Percentiles rank a stretch among this genome's conserved stretches.
Conservation (phyloP, 2,113 vertebrate species). For the Aspiorhynchus laticeps region DNA sequence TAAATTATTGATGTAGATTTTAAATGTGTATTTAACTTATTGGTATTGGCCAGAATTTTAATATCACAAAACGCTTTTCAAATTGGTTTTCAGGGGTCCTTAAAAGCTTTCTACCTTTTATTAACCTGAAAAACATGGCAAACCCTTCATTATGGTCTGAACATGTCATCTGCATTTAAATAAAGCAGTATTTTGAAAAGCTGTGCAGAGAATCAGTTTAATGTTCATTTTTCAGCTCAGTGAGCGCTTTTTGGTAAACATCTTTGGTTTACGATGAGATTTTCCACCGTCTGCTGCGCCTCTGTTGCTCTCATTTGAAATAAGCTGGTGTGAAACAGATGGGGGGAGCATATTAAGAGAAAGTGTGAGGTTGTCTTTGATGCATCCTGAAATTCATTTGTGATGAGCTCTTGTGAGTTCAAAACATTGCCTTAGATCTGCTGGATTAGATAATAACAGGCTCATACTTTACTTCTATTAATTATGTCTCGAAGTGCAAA, state of each 20-base stretch:
- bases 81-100: background rate
- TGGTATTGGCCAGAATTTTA: no score
- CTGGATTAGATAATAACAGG: background rate
- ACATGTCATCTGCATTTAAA: background rate
- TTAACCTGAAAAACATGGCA: background rate
- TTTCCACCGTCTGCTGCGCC: conserved; percentile 17
- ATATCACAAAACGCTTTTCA: no score
- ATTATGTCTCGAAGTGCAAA: background rate
- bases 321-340: conserved; percentile 14
- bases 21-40: no score
- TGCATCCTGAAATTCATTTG: background rate
- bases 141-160: background rate
- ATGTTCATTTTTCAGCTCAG: conserved; percentile 31
- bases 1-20: no score
- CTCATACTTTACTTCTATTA: background rate
- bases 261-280: conserved; percentile 7
- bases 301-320: conserved; percentile 6
- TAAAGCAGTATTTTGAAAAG: conserved; percentile 13
- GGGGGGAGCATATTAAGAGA: background rate
- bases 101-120: no score
- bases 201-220: background rate
- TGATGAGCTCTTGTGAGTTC: background rate
- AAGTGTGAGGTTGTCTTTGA: background rate
- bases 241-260: conserved; percentile 16
- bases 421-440: background rate